Percentiles rank a stretch among this genome's conserved stretches.
These are phyloP conservation scores for Philereme vetulata DNA, from an alignment of 2,888 invertebrate genomes.

Conservation along the genomic window DNA sequence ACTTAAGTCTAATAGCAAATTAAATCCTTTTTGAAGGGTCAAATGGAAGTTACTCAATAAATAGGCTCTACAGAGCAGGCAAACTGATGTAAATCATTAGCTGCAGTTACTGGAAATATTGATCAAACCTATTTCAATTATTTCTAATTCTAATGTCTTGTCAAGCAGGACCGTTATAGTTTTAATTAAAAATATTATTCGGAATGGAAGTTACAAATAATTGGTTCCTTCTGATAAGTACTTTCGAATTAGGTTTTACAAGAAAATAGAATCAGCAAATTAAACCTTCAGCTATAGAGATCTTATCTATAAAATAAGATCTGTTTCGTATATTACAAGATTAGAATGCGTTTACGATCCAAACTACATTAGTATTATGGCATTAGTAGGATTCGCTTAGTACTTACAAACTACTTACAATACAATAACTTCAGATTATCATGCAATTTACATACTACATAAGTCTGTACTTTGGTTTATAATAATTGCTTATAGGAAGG, in stretches of 20 bases:
- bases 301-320: conserved; percentile 4
- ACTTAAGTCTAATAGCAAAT: no score
- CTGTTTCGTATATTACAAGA: conserved; percentile 4
- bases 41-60: no score
- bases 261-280: no score
- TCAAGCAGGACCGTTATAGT: no score
- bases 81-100: no score
- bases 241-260: no score
- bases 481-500: conserved; percentile 79
- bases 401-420: conserved; percentile 38
- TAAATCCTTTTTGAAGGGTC: no score
- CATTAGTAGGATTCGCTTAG: conserved; percentile 17
- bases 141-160: no score
- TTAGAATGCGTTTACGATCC: conserved; percentile 1
- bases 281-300: neutral
- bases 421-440: conserved; percentile 51
- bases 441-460: conserved; percentile 57
- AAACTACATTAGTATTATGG: conserved; percentile 10
- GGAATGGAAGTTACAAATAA: neutral
- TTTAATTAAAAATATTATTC: neutral
- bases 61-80: no score
- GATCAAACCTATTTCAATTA: no score
- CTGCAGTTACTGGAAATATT: no score
- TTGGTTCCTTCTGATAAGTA: no score
- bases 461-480: conserved; percentile 65